phyloP scores from a whole-genome alignment of 2,113 vertebrate species.

The Tachuris rubrigastra region DNA sequence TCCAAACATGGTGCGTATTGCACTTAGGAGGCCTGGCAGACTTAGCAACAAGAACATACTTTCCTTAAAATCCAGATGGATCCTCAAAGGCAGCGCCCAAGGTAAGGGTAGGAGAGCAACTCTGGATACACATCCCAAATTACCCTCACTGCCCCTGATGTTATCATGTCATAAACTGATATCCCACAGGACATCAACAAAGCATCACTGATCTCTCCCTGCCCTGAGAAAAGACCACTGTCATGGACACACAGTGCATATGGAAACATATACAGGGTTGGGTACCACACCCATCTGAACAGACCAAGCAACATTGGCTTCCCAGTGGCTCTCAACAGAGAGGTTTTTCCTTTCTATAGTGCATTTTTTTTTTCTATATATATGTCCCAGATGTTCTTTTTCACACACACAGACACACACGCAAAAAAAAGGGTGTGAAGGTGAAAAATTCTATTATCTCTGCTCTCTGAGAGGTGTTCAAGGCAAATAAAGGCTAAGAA shows the following conservation, averaged over 20 bases:
- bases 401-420: fast-evolving
- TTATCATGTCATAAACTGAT: neutral
- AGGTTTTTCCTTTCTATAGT: neutral
- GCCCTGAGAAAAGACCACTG: neutral
- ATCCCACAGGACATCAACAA: neutral
- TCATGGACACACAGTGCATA: neutral
- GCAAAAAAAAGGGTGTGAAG: too few species aligned
- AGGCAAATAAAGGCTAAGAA: neutral
- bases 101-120: neutral
- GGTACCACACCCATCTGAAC: neutral
- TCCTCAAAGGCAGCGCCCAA: neutral
- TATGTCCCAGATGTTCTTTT: neutral
- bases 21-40: neutral
- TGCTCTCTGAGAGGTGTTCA: neutral
- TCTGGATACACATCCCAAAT: neutral
- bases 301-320: neutral
- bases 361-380: neutral
- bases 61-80: neutral
- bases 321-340: neutral
- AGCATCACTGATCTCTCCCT: neutral
- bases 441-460: neutral
- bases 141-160: neutral
- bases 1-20: neutral
- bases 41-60: neutral
- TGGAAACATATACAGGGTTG: neutral